phyloP scores from a whole-genome alignment of 2,797 vertebrate genomes.

The Chelon auratus region DNA sequence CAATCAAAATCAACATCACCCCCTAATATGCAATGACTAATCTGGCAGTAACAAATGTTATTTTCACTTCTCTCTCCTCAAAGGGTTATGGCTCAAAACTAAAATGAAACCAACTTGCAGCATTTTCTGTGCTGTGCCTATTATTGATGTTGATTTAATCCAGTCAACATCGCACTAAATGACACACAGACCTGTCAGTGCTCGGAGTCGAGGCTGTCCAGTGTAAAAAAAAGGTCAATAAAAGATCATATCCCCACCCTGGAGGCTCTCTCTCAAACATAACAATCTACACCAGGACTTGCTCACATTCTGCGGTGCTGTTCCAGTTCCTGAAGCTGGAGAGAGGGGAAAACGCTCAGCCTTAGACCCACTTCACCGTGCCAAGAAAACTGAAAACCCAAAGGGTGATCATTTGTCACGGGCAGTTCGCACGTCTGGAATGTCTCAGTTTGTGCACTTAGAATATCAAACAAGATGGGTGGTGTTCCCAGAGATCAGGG shows the following conservation, averaged over 20 bases:
- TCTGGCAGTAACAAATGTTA: slow-evolving; percentile 74
- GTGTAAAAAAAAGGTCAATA: slow-evolving; percentile 66
- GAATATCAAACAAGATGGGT: slow-evolving; percentile 83
- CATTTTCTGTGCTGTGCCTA: slow-evolving; percentile 45
- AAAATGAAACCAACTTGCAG: slow-evolving; percentile 49
- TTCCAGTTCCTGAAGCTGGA: slow-evolving; percentile 50
- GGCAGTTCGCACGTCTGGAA: slow-evolving; percentile 75
- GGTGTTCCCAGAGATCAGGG: slow-evolving; percentile 76
- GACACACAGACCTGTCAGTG: slow-evolving; percentile 60
- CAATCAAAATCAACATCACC: slow-evolving; percentile 77
- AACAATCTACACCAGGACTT: slow-evolving; percentile 67
- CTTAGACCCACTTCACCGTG: slow-evolving; percentile 38
- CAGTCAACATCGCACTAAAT: slow-evolving; percentile 65
- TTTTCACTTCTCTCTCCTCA: slow-evolving; percentile 67
- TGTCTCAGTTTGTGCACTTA: slow-evolving; percentile 83
- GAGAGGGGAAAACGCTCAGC: slow-evolving; percentile 38
- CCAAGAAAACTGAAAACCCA: slow-evolving; percentile 68
- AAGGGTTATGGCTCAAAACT: slow-evolving; percentile 55
- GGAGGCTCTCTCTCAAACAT: slow-evolving; percentile 59
- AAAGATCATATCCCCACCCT: slow-evolving; percentile 69
- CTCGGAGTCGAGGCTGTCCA: slow-evolving; percentile 38
- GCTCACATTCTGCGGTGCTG: slow-evolving; percentile 51
- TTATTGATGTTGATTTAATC: slow-evolving; percentile 63
- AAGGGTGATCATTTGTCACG: slow-evolving; percentile 74
- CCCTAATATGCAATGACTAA: slow-evolving; percentile 75